These are phyloP conservation scores for Leistus spinibarbis DNA, from an alignment of 2,888 invertebrate species.

Conservation along the genomic window DNA sequence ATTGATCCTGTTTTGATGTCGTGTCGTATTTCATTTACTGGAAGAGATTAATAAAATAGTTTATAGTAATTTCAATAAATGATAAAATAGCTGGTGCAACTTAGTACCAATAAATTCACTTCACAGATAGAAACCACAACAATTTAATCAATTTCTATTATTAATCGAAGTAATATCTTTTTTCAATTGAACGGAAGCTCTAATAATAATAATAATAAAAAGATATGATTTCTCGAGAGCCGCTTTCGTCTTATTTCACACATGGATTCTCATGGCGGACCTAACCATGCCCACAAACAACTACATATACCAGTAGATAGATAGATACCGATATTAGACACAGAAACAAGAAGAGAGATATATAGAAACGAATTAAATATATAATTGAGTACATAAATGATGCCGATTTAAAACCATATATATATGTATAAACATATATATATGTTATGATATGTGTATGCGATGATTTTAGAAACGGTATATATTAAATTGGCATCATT, in stretches of 20 bases:
- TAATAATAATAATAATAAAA: not conserved
- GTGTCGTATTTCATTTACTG: too few relatives aligned
- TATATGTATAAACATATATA: not conserved
- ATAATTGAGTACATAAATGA: not conserved
- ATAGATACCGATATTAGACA: not conserved
- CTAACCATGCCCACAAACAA: not conserved
- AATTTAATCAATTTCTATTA: not conserved
- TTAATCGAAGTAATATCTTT: not conserved
- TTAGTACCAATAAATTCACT: not conserved
- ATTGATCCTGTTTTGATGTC: too few relatives aligned
- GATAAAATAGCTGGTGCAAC: too few relatives aligned
- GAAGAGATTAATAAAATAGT: too few relatives aligned
- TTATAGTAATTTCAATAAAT: too few relatives aligned
- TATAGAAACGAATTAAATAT: not conserved
- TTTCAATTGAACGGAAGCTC: not conserved
- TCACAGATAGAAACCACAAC: not conserved
- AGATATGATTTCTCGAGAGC: not conserved
- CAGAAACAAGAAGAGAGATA: not conserved
- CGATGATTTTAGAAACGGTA: conserved; percentile 38
- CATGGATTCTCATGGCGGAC: not conserved
- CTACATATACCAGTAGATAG: too few relatives aligned
- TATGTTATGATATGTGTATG: conserved; percentile 29
- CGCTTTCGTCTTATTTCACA: conserved; percentile 3
- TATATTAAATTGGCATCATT: conserved; percentile 36
- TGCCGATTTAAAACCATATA: not conserved